These are phyloP conservation scores for Palythoa heliodiscus DNA, from an alignment of 92 coral and sea anemone genomes.

Conservation along the genomic window DNA sequence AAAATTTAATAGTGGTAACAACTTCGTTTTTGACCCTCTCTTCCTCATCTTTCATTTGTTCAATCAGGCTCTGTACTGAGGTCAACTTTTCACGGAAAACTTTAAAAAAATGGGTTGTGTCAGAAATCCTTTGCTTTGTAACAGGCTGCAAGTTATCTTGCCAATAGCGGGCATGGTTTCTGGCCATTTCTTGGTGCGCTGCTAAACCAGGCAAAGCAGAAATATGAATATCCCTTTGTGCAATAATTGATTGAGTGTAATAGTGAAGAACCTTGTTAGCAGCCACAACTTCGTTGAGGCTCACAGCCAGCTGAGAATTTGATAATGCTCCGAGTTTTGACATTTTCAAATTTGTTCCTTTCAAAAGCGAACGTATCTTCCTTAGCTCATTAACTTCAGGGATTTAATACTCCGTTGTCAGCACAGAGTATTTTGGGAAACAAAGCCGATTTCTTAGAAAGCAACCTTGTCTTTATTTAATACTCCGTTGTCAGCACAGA, in stretches of 20 bases:
- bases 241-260: slow-evolving; percentile 10
- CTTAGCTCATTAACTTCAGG: no score
- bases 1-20: neutral
- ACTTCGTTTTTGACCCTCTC: neutral
- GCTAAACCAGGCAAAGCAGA: slow-evolving; percentile 3
- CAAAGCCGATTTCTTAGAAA: no score
- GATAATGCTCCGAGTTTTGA: neutral
- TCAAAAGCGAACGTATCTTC: no score
- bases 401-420: no score
- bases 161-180: slow-evolving; percentile 24
- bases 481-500: no score
- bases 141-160: slow-evolving; percentile 1
- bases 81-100: neutral
- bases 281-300: neutral
- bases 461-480: no score
- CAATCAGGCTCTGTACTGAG: neutral
- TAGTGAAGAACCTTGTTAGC: slow-evolving; percentile 5
- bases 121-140: neutral
- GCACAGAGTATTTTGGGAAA: no score
- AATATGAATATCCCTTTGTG: slow-evolving; percentile 7
- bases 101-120: neutral
- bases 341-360: no score
- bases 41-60: neutral
- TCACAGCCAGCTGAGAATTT: neutral
- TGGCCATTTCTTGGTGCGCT: slow-evolving; percentile 10